These are phyloP conservation scores for Callimorpha dominula DNA, from an alignment of 2,888 invertebrate species.

Conservation along the genomic window DNA sequence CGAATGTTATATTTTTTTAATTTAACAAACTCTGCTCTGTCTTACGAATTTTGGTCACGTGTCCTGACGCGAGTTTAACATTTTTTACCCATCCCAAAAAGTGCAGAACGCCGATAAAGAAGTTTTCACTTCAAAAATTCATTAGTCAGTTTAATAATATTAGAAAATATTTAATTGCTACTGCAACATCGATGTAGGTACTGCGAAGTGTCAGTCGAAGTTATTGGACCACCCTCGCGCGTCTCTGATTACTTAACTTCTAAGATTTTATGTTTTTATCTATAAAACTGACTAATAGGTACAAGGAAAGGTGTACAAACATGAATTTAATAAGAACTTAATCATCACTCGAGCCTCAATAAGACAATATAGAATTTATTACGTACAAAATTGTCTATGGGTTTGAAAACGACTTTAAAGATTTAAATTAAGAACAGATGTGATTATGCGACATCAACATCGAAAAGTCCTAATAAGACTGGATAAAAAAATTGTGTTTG, in stretches of 20 bases:
- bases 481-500: too few relatives aligned
- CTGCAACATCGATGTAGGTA: constrained; percentile 39
- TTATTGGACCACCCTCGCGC: constrained; percentile 41
- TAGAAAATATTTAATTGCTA: constrained; percentile 5
- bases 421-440: background rate
- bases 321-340: constrained; percentile 12
- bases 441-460: background rate
- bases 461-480: too few relatives aligned
- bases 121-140: too few relatives aligned
- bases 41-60: too few relatives aligned
- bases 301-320: constrained; percentile 6
- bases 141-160: too few relatives aligned
- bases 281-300: constrained; percentile 37
- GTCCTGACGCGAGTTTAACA: too few relatives aligned
- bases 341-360: background rate
- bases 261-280: constrained; percentile 43
- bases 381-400: background rate
- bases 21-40: too few relatives aligned
- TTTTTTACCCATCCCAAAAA: too few relatives aligned
- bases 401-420: background rate
- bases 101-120: too few relatives aligned
- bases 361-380: background rate
- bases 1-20: too few relatives aligned
- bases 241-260: constrained; percentile 47
- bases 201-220: constrained; percentile 20